Evolutionary conservation across 2,888 invertebrate species (phyloP).

Genomic region (Polia nebulosa): DNA sequence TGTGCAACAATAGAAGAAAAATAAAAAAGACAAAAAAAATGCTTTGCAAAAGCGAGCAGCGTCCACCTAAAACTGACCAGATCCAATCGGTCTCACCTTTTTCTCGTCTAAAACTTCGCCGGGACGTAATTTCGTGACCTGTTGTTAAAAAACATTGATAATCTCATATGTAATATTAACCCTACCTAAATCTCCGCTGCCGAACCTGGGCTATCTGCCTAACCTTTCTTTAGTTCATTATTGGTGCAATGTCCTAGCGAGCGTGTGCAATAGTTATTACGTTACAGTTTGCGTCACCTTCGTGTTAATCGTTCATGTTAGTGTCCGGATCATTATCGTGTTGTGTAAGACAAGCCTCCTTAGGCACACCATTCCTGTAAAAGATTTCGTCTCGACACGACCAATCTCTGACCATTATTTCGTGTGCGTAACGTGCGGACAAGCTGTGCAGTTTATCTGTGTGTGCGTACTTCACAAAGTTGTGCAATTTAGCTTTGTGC

Average conservation of each 20-base stretch:
- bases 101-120: slow-evolving; percentile 98
- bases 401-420: slow-evolving; percentile 80
- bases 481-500: slow-evolving; percentile 88
- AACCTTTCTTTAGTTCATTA: slow-evolving; percentile 73
- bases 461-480: slow-evolving; percentile 87
- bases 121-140: slow-evolving; percentile 97
- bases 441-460: slow-evolving; percentile 89
- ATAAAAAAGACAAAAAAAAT: slow-evolving; percentile 81
- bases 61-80: slow-evolving; percentile 89
- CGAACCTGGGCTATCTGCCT: slow-evolving; percentile 78
- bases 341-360: slow-evolving; percentile 79
- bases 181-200: slow-evolving; percentile 87
- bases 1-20: slow-evolving; percentile 73
- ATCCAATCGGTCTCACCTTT: slow-evolving; percentile 95
- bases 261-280: slow-evolving; percentile 88
- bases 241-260: slow-evolving; percentile 83
- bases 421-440: slow-evolving; percentile 88
- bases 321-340: slow-evolving; percentile 78
- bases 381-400: slow-evolving; percentile 71
- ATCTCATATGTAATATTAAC: slow-evolving; percentile 76
- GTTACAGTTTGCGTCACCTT: slow-evolving; percentile 82
- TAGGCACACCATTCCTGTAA: slow-evolving; percentile 78
- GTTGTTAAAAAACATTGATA: slow-evolving; percentile 89
- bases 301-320: slow-evolving; percentile 86
- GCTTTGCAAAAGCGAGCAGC: slow-evolving; percentile 90